Conservation (phyloP, 2,888 invertebrate genomes). For the Pogonocherus hispidulus region DNA sequence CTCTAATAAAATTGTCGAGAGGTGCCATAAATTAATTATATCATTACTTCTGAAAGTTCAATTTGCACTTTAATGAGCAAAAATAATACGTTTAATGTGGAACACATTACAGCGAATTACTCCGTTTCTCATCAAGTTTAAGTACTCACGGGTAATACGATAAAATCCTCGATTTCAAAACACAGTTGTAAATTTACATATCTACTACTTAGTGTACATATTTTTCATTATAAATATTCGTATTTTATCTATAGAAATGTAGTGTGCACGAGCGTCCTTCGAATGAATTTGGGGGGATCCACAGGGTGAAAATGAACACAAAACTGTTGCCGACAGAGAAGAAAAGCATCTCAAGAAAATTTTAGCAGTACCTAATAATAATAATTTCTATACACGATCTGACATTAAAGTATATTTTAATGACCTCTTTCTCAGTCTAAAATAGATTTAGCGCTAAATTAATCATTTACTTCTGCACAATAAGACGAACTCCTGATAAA, state of each 20-base stretch:
- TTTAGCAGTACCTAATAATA: too few species aligned
- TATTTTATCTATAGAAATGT: not conserved
- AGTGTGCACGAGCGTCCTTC: too few species aligned
- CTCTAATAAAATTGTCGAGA: constrained; percentile 4
- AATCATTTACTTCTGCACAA: too few species aligned
- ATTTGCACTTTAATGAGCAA: constrained; percentile 24
- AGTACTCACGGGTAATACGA: not conserved
- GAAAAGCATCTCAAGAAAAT: too few species aligned
- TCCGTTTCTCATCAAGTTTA: not conserved
- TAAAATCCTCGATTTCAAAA: not conserved
- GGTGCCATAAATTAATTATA: constrained; percentile 25
- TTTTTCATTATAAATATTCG: not conserved
- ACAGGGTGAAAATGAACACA: too few species aligned
- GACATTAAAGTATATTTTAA: too few species aligned
- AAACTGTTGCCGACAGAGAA: too few species aligned
- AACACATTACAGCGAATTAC: not conserved
- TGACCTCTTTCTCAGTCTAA: too few species aligned
- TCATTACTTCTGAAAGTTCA: constrained; percentile 19
- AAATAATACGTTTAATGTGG: constrained; percentile 6
- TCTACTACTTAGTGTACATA: not conserved
- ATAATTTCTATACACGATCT: too few species aligned
- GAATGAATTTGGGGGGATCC: too few species aligned
- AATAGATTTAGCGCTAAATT: too few species aligned
- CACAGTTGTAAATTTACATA: not conserved
- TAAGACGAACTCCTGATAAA: too few species aligned